Evolutionary conservation across 2,113 vertebrate genomes (phyloP).

Genomic region (Notechis scutatus): DNA sequence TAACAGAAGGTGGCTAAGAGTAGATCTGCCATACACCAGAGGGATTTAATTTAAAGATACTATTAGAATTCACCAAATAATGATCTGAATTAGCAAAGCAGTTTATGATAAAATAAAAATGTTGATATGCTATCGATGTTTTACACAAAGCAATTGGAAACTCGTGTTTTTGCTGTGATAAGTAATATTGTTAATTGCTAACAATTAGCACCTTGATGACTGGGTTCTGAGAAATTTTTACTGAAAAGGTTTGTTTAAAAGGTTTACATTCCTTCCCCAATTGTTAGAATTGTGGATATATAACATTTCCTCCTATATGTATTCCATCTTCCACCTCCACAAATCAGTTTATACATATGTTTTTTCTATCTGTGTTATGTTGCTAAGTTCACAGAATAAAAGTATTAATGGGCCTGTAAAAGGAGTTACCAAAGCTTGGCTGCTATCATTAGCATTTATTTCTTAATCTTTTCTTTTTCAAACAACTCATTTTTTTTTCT

Average conservation of each 20-base stretch:
- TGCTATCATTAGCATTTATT: background rate
- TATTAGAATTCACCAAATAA: constrained; percentile 1
- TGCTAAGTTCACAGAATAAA: background rate
- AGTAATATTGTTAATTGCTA: background rate
- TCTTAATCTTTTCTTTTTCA: background rate
- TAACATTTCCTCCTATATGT: background rate
- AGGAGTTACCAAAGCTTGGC: background rate
- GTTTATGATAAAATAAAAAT: background rate
- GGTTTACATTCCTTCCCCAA: background rate
- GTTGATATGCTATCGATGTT: background rate
- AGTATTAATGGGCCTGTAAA: background rate
- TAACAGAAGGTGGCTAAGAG: constrained; percentile 10
- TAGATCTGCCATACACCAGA: background rate
- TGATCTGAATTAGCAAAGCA: background rate
- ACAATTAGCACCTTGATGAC: background rate
- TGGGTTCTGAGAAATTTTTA: background rate
- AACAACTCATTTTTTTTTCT: background rate
- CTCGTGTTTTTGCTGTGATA: background rate
- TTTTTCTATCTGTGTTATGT: background rate
- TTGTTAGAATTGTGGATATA: background rate
- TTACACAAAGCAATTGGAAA: constrained; percentile 6
- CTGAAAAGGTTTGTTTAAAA: background rate
- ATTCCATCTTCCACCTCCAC: background rate
- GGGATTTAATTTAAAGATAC: background rate
- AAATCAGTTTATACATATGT: background rate